Conservation (phyloP, 2,797 vertebrate genomes). For the Acomys russatus region DNA sequence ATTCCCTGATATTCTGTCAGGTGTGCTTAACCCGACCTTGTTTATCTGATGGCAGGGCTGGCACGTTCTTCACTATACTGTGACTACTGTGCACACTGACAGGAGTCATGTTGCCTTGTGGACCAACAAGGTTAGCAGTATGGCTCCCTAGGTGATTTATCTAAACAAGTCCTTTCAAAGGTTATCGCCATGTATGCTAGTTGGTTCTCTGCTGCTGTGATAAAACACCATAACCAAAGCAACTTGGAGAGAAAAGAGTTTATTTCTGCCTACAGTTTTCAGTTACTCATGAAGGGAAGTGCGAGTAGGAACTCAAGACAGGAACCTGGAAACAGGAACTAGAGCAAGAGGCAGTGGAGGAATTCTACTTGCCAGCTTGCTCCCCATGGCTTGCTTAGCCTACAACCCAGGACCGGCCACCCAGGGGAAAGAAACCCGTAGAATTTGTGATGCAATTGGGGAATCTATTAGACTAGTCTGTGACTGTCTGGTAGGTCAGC, state of each 20-base stretch:
- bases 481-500: background rate
- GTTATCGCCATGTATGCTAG: background rate
- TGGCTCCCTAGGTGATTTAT: background rate
- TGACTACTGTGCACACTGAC: background rate
- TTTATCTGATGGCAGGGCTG: background rate
- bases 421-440: background rate
- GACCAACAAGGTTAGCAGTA: background rate
- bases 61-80: background rate
- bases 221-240: background rate
- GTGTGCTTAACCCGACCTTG: background rate
- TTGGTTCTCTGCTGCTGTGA: background rate
- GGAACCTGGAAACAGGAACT: no score
- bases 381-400: background rate
- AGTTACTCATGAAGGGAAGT: background rate
- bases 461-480: background rate
- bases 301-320: background rate
- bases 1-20: background rate
- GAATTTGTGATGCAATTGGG: background rate
- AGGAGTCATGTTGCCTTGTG: background rate
- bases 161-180: slow-evolving; percentile 13
- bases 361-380: background rate
- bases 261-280: background rate
- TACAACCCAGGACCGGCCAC: background rate
- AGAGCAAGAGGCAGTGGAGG: background rate
- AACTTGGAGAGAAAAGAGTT: background rate